Base-by-base conservation (phyloP, 2,888 invertebrate species). In the Caenorhabditis virilis region DNA sequence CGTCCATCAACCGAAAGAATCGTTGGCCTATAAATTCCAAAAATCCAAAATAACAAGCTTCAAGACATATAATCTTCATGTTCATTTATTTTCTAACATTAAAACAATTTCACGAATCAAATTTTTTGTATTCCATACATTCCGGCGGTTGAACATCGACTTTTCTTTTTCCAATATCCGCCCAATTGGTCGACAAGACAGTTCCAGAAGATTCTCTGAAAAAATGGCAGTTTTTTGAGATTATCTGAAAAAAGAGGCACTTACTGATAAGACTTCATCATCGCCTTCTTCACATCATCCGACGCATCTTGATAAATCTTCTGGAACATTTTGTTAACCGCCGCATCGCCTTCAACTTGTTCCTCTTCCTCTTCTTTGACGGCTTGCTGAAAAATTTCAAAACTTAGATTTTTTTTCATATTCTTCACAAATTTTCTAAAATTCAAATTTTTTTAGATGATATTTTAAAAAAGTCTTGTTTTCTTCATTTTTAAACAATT, bases 251-350 rank as follows among this genome's bases (percentile, higher is more conserved):
- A 30, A 30, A 30, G 6, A 9, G 6, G 13, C 1, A 50, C 70
- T 89, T 90, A 89, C 83, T 92, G 91, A 87, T 91, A 97, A 54
- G 95, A 95, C 85, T 98, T 98, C 83, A 94, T 93, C 97, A 98
- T 98, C 0, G 98, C 98, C 72, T 90, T 89, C 73, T 90, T 89
- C 0, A 92, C 92, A 85, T 98, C 95, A 76, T 97, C 95, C 1
- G 89, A 89, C 0, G 95, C 93, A 69, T 91, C 90, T 0, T 89
- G 89, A 83, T 95, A 98, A 77, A 98, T 97, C 84, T 94, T 90
- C 85, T 62, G 57, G 61, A 74, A 77, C 66, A 74, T 68, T 47
- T 64, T 58, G 36, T 73, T 64, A 0, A 97, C 86, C 0, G 94
- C 95, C 2, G 90, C 91, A 69, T 97, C 95, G 0, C 92, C 94